phyloP scores from a whole-genome alignment of 1,140 invertebrate species.

The Drosophila mayri region DNA sequence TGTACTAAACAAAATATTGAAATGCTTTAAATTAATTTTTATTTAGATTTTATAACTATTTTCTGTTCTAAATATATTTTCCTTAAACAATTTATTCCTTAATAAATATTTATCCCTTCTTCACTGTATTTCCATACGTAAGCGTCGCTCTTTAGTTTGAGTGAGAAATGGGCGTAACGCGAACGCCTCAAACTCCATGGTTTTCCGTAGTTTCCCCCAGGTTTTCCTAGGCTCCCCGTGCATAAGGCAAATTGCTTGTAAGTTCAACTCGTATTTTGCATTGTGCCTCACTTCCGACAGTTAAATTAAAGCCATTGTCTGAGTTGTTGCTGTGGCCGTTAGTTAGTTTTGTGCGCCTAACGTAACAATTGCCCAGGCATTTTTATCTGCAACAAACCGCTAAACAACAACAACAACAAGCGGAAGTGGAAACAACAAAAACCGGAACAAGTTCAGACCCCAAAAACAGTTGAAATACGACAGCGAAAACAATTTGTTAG shows the following conservation, averaged over 20 bases:
- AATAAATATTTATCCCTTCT: not conserved
- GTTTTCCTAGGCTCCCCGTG: conserved; percentile 31
- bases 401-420: conserved; percentile 32
- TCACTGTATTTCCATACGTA: conserved; percentile 10
- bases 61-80: not conserved
- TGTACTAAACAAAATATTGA: not conserved
- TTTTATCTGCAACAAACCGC: conserved; percentile 74
- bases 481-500: conserved; percentile 78
- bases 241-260: conserved; percentile 79
- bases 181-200: conserved; percentile 13
- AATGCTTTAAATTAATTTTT: not conserved
- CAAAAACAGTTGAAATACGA: conserved; percentile 61
- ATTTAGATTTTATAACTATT: not conserved
- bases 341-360: conserved; percentile 69
- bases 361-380: conserved; percentile 74
- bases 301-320: conserved; percentile 84
- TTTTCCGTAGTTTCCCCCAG: conserved; percentile 21
- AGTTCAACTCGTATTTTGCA: conserved; percentile 83
- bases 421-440: conserved; percentile 10
- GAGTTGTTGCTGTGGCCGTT: conserved; percentile 63
- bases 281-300: conserved; percentile 82
- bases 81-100: not conserved
- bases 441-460: conserved; percentile 23
- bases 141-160: conserved; percentile 27
- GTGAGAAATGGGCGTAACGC: conserved; percentile 66